Evolutionary conservation across 2,797 vertebrate genomes (phyloP).

Genomic region (Hemitrygon akajei): DNA sequence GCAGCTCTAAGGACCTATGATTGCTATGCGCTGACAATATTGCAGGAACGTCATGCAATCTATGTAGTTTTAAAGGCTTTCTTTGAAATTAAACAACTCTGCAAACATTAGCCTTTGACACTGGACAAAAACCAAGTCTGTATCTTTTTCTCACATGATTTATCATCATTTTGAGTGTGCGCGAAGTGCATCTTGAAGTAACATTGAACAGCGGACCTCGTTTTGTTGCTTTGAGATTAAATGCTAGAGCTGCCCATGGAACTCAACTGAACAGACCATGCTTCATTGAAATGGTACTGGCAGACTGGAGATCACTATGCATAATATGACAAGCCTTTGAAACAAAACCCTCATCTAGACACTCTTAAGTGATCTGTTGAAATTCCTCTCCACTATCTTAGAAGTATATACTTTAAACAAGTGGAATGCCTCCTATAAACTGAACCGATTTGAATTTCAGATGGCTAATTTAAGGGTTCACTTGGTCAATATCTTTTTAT

Average conservation of each 20-base stretch:
- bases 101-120: conserved; percentile 13
- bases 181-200: not conserved
- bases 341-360: not conserved
- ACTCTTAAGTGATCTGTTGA: not conserved
- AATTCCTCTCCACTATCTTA: not conserved
- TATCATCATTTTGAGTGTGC: not conserved
- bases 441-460: not conserved
- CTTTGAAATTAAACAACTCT: not conserved
- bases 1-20: not conserved
- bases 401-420: not conserved
- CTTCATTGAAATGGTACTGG: not conserved
- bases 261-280: not conserved
- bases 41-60: not conserved
- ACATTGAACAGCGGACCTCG: not conserved
- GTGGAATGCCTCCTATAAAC: not conserved
- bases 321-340: not conserved
- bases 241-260: not conserved
- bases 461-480: not conserved
- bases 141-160: not conserved
- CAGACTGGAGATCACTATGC: not conserved
- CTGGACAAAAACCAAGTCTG: not conserved
- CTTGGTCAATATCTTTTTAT: not conserved
- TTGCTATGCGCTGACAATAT: not conserved
- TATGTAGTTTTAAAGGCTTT: not conserved
- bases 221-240: not conserved